Conservation (phyloP, 2,113 vertebrate species). For the Pituophis catenifer region DNA sequence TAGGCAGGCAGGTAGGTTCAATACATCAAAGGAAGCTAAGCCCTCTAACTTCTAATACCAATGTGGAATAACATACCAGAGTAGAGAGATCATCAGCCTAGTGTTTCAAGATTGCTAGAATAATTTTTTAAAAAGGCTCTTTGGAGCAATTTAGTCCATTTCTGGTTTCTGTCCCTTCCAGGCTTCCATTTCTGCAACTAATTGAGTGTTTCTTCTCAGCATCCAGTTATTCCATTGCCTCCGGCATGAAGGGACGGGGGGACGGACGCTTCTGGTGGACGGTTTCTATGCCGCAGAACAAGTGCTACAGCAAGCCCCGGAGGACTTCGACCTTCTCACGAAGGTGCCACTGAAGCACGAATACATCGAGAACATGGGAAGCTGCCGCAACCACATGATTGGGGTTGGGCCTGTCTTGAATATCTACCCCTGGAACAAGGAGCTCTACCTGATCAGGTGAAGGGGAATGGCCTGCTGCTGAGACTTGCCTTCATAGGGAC, state of each 20-base stretch:
- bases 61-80: neutral
- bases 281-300: constrained; percentile 86
- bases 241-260: constrained; percentile 88
- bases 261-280: constrained; percentile 87
- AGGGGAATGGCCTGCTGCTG: accelerated
- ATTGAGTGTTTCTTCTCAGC: constrained; percentile 60
- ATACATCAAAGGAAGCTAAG: neutral
- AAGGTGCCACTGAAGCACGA: constrained; percentile 86
- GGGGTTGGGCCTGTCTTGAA: constrained; percentile 85
- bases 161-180: too few species aligned
- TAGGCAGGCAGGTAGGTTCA: too few species aligned
- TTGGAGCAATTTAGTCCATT: too few species aligned
- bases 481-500: neutral
- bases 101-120: neutral
- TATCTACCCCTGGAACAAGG: constrained; percentile 91
- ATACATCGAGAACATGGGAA: constrained; percentile 78
- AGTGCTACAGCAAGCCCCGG: constrained; percentile 70
- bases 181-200: accelerated
- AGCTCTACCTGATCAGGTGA: constrained; percentile 89
- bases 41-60: too few species aligned
- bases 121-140: too few species aligned
- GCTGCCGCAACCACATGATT: constrained; percentile 84
- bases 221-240: constrained; percentile 95
- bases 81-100: neutral
- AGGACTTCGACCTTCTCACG: constrained; percentile 82